phyloP scores from a whole-genome alignment of 1,140 invertebrate genomes.

The Apocrypta bakeri region DNA sequence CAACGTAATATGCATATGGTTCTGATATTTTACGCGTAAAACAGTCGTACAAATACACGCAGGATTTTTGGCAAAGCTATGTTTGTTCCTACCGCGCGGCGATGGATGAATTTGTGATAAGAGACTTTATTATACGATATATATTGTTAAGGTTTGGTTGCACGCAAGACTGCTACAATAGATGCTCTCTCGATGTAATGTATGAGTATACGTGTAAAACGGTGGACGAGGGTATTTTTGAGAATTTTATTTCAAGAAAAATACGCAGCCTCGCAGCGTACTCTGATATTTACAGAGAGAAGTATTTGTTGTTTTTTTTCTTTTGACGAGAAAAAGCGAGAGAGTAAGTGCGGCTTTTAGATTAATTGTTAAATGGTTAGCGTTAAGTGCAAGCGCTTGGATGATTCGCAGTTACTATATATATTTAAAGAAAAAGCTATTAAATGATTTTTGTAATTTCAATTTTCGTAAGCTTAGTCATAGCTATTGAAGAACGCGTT shows the following conservation, averaged over 20 bases:
- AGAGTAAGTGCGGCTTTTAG: neutral
- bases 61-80: neutral
- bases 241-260: neutral
- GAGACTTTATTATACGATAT: neutral
- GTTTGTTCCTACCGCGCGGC: neutral
- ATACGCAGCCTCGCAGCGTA: neutral
- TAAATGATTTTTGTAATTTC: too few relatives aligned
- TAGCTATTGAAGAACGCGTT: too few relatives aligned
- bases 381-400: neutral
- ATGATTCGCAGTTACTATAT: neutral
- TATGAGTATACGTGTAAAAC: slow-evolving; percentile 1
- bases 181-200: too few relatives aligned
- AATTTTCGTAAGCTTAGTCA: too few relatives aligned
- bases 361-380: slow-evolving; percentile 3
- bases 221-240: neutral
- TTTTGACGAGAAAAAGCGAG: neutral
- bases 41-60: neutral
- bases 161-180: neutral
- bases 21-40: neutral
- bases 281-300: too few relatives aligned
- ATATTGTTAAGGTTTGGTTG: neutral
- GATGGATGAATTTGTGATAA: neutral
- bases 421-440: too few relatives aligned
- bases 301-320: too few relatives aligned
- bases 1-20: neutral